Percentiles rank a stretch among this genome's conserved stretches.
Evolutionary conservation across 2,888 invertebrate species (phyloP).

Genomic region (Orthosia incerta): DNA sequence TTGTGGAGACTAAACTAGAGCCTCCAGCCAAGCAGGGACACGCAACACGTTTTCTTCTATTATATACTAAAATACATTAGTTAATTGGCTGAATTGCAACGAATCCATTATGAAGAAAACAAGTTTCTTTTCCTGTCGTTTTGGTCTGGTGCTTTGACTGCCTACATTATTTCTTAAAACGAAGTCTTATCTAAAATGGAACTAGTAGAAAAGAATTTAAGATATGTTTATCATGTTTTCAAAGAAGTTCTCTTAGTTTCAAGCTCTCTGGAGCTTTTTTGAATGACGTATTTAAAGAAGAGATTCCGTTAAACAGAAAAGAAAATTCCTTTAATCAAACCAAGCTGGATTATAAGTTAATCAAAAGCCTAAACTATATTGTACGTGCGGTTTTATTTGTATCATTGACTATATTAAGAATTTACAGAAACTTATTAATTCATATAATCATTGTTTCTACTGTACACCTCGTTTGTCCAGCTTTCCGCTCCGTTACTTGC

Average conservation of each 20-base stretch:
- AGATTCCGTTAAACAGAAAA: too few species aligned
- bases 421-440: not conserved
- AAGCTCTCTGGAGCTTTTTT: not conserved
- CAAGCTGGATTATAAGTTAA: not conserved
- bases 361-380: not conserved
- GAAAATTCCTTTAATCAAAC: not conserved
- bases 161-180: not conserved
- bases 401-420: not conserved
- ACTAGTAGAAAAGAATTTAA: not conserved
- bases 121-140: conserved; percentile 13
- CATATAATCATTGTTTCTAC: not conserved
- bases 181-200: not conserved
- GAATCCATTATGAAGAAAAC: conserved; percentile 15
- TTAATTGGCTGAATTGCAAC: conserved; percentile 1
- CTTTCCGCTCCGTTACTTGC: conserved; percentile 36
- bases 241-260: not conserved
- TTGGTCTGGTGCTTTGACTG: conserved; percentile 11
- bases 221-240: not conserved
- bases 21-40: too few species aligned
- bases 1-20: too few species aligned
- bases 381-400: not conserved
- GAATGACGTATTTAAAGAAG: not conserved
- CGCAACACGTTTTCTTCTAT: not conserved
- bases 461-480: not conserved
- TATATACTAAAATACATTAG: not conserved